Conservation (phyloP, 2,888 invertebrate species). For the Boloria euphrosyne region DNA sequence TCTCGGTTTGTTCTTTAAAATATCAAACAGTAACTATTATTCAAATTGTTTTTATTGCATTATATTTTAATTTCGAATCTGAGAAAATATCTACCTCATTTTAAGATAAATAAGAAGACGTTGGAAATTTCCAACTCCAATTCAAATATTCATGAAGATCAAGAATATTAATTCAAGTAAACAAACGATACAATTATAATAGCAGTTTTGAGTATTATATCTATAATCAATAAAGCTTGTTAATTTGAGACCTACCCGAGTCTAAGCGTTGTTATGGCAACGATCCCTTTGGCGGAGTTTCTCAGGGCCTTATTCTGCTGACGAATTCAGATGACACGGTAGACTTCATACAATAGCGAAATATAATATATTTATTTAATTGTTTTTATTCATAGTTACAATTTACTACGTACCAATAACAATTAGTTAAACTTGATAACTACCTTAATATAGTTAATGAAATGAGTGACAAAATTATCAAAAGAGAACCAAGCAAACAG, state of each 20-base stretch:
- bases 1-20: too few relatives aligned
- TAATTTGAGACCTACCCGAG: constrained; percentile 61
- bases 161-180: constrained; percentile 26
- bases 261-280: constrained; percentile 66
- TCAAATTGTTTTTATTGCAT: constrained; percentile 1
- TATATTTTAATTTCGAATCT: background rate
- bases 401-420: too few relatives aligned
- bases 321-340: constrained; percentile 27
- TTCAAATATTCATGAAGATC: constrained; percentile 17
- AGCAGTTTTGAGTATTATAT: constrained; percentile 55
- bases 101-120: constrained; percentile 2
- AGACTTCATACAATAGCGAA: constrained; percentile 16
- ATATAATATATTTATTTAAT: background rate
- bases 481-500: too few relatives aligned
- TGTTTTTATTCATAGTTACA: background rate
- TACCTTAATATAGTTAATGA: too few relatives aligned
- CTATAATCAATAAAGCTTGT: constrained; percentile 67
- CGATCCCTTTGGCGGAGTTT: constrained; percentile 62
- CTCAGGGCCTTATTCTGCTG: constrained; percentile 47
- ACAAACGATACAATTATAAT: constrained; percentile 46
- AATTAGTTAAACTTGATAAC: too few relatives aligned
- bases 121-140: constrained; percentile 10
- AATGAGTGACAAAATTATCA: too few relatives aligned
- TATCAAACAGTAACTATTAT: too few relatives aligned
- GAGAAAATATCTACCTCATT: background rate